Conservation (phyloP, 2,888 invertebrate genomes). For the Leptogaster cylindrica region DNA sequence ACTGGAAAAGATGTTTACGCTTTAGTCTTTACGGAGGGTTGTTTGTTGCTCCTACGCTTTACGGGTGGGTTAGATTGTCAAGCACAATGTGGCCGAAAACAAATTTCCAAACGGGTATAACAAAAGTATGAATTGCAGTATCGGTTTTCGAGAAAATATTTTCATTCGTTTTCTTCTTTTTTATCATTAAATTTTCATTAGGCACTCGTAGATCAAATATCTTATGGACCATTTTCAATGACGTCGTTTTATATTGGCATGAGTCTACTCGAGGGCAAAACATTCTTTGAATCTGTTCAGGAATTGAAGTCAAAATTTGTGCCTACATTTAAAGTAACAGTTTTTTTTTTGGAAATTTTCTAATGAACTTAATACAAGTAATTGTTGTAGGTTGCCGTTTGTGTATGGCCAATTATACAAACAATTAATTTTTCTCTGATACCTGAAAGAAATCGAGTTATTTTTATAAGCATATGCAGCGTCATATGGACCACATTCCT, state of each 20-base stretch:
- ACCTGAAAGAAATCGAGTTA: slow-evolving; percentile 75
- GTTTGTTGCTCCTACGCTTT: slow-evolving; percentile 80
- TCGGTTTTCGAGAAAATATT: too few relatives aligned
- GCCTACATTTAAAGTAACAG: slow-evolving; percentile 69
- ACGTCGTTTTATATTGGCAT: slow-evolving; percentile 78
- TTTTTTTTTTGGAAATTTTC: too few relatives aligned
- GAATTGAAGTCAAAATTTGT: slow-evolving; percentile 75
- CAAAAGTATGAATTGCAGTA: slow-evolving; percentile 66
- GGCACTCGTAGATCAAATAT: slow-evolving; percentile 75
- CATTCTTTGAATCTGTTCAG: slow-evolving; percentile 67
- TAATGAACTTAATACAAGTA: too few relatives aligned
- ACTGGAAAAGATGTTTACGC: slow-evolving; percentile 72
- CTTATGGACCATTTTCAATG: slow-evolving; percentile 78
- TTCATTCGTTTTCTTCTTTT: too few relatives aligned
- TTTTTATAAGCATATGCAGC: slow-evolving; percentile 75
- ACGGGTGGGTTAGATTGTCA: slow-evolving; percentile 78
- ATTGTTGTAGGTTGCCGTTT: slow-evolving; percentile 62
- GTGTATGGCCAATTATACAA: slow-evolving; percentile 76
- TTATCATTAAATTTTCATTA: slow-evolving; percentile 43
- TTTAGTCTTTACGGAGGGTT: slow-evolving; percentile 79
- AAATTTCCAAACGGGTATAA: slow-evolving; percentile 72
- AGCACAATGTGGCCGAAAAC: slow-evolving; percentile 77
- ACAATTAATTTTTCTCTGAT: slow-evolving; percentile 76
- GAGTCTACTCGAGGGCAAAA: slow-evolving; percentile 74
- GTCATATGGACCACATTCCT: slow-evolving; percentile 79